Percentiles rank a stretch among this genome's conserved stretches.
Conservation (phyloP, 2,113 vertebrate genomes). For the Neoarius graeffei region DNA sequence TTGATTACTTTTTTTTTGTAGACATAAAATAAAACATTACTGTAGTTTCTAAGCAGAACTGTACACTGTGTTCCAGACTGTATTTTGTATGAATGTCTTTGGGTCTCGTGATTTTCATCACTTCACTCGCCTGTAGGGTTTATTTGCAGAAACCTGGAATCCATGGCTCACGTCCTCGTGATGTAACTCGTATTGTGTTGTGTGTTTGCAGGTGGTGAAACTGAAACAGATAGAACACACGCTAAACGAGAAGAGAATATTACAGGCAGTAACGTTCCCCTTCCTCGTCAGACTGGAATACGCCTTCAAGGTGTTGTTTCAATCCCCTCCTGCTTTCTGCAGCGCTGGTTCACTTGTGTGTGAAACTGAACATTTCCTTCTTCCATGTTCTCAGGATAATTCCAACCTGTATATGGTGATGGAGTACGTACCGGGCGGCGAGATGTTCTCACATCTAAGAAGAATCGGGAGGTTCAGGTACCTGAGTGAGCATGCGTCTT, state of each 20-base stretch:
- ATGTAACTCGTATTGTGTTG: background rate
- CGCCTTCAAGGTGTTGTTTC: conserved; percentile 88
- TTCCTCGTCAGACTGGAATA: conserved; percentile 98
- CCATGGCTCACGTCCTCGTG: background rate
- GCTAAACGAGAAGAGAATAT: conserved; percentile 98
- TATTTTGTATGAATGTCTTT: background rate
- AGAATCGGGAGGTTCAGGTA: conserved; percentile 99
- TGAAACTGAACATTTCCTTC: background rate
- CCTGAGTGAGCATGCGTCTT: too few relatives aligned
- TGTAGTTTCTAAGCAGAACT: background rate
- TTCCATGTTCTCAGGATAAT: conserved; percentile 82
- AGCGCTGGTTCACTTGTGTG: background rate
- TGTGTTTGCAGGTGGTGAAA: conserved; percentile 87
- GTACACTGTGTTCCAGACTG: background rate
- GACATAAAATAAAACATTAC: background rate
- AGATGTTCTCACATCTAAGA: conserved; percentile 99
- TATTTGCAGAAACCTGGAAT: background rate
- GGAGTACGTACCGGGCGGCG: conserved; percentile 98
- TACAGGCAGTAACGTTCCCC: conserved; percentile 97
- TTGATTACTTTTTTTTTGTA: background rate
- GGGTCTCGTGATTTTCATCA: background rate
- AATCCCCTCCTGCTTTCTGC: background rate
- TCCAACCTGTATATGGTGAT: conserved; percentile 81
- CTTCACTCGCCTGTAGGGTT: background rate
- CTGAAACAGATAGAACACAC: conserved; percentile 99